phyloP scores from a whole-genome alignment of 2,797 vertebrate species.

The Pygocentrus nattereri region DNA sequence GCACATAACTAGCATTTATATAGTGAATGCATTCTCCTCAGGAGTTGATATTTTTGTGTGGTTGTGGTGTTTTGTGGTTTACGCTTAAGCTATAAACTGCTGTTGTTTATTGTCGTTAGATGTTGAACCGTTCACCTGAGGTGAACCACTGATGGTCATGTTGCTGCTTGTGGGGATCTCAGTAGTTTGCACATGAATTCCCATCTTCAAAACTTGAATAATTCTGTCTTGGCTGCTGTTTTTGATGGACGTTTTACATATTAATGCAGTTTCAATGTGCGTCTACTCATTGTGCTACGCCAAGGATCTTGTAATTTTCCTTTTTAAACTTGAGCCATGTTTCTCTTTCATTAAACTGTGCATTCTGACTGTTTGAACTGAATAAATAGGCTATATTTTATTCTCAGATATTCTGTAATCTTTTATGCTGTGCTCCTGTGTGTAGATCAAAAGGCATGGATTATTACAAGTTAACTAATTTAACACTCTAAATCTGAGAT shows the following conservation, averaged over 20 bases:
- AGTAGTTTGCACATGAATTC: conserved; percentile 37
- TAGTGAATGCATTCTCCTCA: conserved; percentile 42
- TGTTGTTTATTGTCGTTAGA: background rate
- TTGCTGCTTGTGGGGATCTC: conserved; percentile 38
- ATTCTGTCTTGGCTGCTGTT: conserved; percentile 33
- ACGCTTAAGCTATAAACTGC: conserved; percentile 30
- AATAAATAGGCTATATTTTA: conserved; percentile 55
- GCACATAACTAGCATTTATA: conserved; percentile 54
- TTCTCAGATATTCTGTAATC: background rate
- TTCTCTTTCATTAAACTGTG: conserved; percentile 42
- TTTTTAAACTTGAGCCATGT: conserved; percentile 48
- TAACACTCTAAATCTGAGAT: too few relatives aligned
- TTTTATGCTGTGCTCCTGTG: background rate
- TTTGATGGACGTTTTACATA: conserved; percentile 26
- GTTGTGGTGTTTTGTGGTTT: conserved; percentile 25
- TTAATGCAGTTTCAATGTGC: conserved; percentile 23
- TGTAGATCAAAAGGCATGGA: background rate
- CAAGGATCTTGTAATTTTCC: conserved; percentile 18
- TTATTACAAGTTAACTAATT: background rate
- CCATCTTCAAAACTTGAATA: conserved; percentile 47
- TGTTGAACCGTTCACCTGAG: conserved; percentile 18
- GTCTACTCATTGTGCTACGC: background rate
- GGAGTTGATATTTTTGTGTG: conserved; percentile 19
- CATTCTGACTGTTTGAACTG: conserved; percentile 37
- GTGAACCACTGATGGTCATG: conserved; percentile 6